These are phyloP conservation scores for Megalopta genalis DNA, from an alignment of 1,140 invertebrate genomes.

Conservation along the genomic window DNA sequence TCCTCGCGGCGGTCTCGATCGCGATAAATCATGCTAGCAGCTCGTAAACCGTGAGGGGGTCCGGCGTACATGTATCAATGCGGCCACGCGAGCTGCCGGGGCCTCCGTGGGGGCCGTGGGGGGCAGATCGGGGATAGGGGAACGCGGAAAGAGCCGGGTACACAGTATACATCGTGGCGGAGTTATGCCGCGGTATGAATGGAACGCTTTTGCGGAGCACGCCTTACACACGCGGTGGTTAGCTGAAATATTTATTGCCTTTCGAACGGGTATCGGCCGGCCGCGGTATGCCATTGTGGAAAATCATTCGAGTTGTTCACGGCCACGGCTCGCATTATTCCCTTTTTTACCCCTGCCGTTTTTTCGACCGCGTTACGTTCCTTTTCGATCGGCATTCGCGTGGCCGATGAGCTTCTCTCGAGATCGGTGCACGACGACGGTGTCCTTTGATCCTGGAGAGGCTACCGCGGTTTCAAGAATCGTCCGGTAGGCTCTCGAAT, in stretches of 20 bases:
- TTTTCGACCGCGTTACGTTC: not conserved
- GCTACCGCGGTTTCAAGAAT: no score
- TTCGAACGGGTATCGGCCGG: conserved; percentile 55
- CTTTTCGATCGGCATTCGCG: not conserved
- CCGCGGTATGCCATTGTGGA: conserved; percentile 56
- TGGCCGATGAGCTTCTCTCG: not conserved
- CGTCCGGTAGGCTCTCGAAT: no score
- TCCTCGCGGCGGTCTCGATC: conserved; percentile 43
- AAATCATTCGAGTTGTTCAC: conserved; percentile 59
- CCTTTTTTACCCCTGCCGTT: not conserved
- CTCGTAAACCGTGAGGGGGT: conserved; percentile 60
- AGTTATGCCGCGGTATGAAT: conserved; percentile 59
- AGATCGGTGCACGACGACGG: not conserved
- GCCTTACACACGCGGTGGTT: conserved; percentile 60
- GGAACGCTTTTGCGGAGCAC: conserved; percentile 61
- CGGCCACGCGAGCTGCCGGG: conserved; percentile 29
- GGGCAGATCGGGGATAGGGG: conserved; percentile 42
- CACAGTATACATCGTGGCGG: conserved; percentile 25
- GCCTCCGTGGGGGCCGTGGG: not conserved
- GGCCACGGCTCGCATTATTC: conserved; percentile 45
- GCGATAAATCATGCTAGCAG: conserved; percentile 58
- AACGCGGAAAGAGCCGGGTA: conserved; percentile 41
- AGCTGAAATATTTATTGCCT: conserved; percentile 64
- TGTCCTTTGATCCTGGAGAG: no score
- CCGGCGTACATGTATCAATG: conserved; percentile 52